Evolutionary conservation across 1,140 invertebrate genomes (phyloP).

Genomic region (Leptopilina boulardi): DNA sequence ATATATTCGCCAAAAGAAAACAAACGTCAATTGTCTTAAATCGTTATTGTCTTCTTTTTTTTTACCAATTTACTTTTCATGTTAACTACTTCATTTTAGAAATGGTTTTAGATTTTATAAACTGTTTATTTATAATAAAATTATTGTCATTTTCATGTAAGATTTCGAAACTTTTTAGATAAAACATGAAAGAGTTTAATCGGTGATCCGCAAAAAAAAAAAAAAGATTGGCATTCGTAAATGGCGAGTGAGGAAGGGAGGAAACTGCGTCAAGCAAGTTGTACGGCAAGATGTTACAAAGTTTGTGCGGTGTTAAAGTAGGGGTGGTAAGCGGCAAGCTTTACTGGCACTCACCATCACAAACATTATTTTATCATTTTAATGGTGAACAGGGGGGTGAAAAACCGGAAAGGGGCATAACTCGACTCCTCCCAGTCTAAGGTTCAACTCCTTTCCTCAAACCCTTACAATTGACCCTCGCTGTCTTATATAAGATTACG

Average conservation of each 20-base stretch:
- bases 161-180: neutral
- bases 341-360: constrained; percentile 71
- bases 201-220: neutral
- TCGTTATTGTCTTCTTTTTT: neutral
- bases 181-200: constrained; percentile 1
- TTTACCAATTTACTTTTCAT: neutral
- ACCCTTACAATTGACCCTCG: constrained; percentile 66
- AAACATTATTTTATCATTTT: constrained; percentile 76
- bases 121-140: too few relatives aligned
- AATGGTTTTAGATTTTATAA: too few relatives aligned
- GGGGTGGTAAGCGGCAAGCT: constrained; percentile 62
- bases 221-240: neutral
- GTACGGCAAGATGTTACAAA: constrained; percentile 27
- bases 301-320: constrained; percentile 19
- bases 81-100: too few relatives aligned
- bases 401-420: constrained; percentile 52
- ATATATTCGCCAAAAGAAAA: neutral
- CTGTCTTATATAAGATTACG: constrained; percentile 72
- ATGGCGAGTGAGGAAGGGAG: neutral
- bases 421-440: constrained; percentile 36
- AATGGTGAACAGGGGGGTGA: constrained; percentile 59
- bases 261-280: neutral
- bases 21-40: neutral
- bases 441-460: constrained; percentile 29
- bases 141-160: too few relatives aligned